phyloP scores from a whole-genome alignment of 2,113 vertebrate species.

The Felis chaus region DNA sequence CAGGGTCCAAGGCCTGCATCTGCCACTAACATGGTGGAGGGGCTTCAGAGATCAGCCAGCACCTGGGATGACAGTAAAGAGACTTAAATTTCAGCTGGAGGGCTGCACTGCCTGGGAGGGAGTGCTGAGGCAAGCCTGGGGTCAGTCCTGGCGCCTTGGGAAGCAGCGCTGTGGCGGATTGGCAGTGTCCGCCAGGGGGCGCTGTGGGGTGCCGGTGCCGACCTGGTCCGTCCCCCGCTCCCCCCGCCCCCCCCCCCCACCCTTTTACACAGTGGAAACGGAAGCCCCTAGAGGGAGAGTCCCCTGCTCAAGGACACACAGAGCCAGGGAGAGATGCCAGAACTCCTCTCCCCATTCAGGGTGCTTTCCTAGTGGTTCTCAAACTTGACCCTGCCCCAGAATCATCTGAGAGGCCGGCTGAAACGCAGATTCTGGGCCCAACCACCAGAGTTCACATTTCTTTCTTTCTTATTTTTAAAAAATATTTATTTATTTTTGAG shows the following conservation, averaged over 20 bases:
- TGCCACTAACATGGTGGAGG: neutral
- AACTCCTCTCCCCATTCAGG: neutral
- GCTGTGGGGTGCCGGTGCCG: fast-evolving
- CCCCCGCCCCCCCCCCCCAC: fast-evolving
- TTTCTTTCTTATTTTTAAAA: no score
- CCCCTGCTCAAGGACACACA: neutral
- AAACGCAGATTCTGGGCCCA: neutral
- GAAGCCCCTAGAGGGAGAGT: neutral
- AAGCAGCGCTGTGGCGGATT: neutral
- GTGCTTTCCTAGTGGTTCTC: neutral
- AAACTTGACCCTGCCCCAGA: neutral
- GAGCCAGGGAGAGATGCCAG: neutral
- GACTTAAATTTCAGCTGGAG: neutral
- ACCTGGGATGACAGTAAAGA: neutral
- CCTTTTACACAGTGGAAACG: neutral
- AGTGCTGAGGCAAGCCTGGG: neutral
- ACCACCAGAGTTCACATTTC: neutral
- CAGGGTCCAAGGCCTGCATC: neutral
- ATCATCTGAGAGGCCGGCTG: neutral
- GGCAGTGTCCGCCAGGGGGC: neutral
- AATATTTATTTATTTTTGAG: no score
- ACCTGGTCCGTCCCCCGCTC: no score
- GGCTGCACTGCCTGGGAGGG: neutral
- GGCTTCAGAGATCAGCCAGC: neutral
- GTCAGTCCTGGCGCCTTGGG: neutral